Base-by-base conservation (phyloP, 2,888 invertebrate species). In the Hyppa rectilinea region DNA sequence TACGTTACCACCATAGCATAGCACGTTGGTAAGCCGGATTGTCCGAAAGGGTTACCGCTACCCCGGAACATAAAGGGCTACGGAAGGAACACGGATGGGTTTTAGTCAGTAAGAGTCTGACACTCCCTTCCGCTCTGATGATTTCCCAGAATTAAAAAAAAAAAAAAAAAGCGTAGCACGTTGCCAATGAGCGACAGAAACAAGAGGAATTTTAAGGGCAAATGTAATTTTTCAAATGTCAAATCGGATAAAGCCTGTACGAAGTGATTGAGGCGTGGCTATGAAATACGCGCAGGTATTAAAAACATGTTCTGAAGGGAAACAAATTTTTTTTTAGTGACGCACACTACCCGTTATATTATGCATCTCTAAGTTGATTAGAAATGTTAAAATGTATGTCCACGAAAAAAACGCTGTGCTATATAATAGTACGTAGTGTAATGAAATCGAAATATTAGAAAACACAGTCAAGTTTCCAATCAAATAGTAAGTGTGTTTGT, bases 201-300 rank as follows among this genome's bases (percentile, higher is more conserved):
- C 67, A 66, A 59, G 45, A 71, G n/a, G 43, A 81, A 73, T 83
- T 78, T 75, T 76, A 67, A 75, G 72, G 68, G 59, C 23, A 63
- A 80, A 84, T 80, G 74, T 83, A 83, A 83, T 83, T 76, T 72
- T 78, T 69, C 68, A 75, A 82, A 84, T 84, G 78, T 80, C 76
- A 84, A 84, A 80, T 84, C 73, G 70, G 75, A 84, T 84, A 84
- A 85, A 81, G 82, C 67, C 62, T 53, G 63, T 62, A 61, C 63
- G 60, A 50, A 83, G 73, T 83, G 80, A 83, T 76, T 78, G 80
- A 82, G n/a, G 78, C 23, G 59, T 26, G 83, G 73, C 75, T 47
- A 31, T 43, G 2, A 68, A 64, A 45, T 0, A 2, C 10, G 84
- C 77, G 53, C 12, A 1, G 7, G 4, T 50, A 17, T 10, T 36